phyloP scores from a whole-genome alignment of 2,888 invertebrate genomes.

The Meandrusa payeni region DNA sequence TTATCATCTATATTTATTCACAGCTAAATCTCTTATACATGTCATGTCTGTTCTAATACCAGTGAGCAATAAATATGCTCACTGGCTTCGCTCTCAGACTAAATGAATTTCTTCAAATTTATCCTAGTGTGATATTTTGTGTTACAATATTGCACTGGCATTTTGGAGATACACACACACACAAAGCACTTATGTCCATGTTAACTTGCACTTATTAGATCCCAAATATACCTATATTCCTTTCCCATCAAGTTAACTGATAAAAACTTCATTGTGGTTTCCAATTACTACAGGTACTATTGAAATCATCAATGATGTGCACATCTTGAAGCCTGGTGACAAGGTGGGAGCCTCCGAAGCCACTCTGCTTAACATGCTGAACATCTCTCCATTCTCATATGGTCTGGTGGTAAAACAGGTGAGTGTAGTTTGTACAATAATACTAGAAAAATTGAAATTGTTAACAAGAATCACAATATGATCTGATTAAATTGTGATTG shows the following conservation, averaged over 20 bases:
- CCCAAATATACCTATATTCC: too few species aligned
- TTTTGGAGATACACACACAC: slow-evolving; percentile 26
- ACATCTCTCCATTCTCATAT: slow-evolving; percentile 99
- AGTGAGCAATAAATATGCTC: slow-evolving; percentile 32
- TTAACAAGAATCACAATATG: too few species aligned
- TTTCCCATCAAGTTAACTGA: too few species aligned
- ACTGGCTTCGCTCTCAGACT: slow-evolving; percentile 49
- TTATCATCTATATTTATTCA: too few species aligned
- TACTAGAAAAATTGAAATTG: too few species aligned
- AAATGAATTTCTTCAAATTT: slow-evolving; percentile 44
- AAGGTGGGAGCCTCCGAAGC: slow-evolving; percentile 99
- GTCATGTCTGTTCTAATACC: slow-evolving; percentile 46
- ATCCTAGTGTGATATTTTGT: slow-evolving; percentile 45
- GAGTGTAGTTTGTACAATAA: too few species aligned
- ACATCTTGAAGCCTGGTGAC: slow-evolving; percentile 96
- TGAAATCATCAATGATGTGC: slow-evolving; percentile 99
- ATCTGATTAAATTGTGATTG: too few species aligned
- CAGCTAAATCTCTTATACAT: too few species aligned
- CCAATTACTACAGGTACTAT: slow-evolving; percentile 93
- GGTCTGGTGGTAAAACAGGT: slow-evolving; percentile 95
- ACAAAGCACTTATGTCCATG: too few species aligned
- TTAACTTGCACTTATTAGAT: too few species aligned
- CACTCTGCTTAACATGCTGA: slow-evolving; percentile 99
- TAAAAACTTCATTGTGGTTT: too few species aligned
- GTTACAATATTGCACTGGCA: slow-evolving; percentile 42